Conservation (phyloP, 2,888 invertebrate genomes). For the Apotomis turbidana region DNA sequence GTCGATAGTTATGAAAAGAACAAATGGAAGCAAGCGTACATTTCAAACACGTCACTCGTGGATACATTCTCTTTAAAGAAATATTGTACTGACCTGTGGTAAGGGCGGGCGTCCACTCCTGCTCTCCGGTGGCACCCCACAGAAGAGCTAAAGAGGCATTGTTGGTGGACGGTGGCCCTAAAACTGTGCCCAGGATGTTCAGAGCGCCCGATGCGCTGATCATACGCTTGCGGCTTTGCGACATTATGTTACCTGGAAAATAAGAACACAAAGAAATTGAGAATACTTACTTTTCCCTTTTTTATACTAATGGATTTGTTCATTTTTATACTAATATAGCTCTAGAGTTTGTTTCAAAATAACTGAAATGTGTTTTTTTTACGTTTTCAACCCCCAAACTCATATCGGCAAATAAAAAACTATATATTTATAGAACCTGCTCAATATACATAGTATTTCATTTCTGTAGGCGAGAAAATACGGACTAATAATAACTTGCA, state of each 20-base stretch:
- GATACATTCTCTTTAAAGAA: not conserved
- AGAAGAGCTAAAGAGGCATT: conserved; percentile 86
- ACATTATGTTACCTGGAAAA: conserved; percentile 68
- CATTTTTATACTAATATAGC: too few relatives aligned
- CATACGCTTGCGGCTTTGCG: conserved; percentile 69
- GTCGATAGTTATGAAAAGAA: not conserved
- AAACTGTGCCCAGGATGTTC: conserved; percentile 50
- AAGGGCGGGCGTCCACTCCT: conserved; percentile 98
- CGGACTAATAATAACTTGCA: too few relatives aligned
- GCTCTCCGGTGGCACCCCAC: conserved; percentile 98
- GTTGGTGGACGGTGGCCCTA: conserved; percentile 68
- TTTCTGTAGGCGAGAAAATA: too few relatives aligned
- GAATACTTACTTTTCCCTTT: too few relatives aligned
- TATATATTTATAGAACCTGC: too few relatives aligned
- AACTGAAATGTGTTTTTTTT: too few relatives aligned
- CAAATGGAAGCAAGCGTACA: conserved; percentile 23
- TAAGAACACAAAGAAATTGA: not conserved
- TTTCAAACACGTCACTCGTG: conserved; percentile 15
- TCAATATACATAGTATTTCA: too few relatives aligned
- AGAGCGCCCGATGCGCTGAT: conserved; percentile 70
- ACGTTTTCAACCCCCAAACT: too few relatives aligned
- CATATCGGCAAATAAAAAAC: too few relatives aligned
- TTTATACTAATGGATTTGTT: too few relatives aligned
- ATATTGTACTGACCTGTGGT: conserved; percentile 89
- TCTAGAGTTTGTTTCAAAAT: too few relatives aligned